phyloP scores from a whole-genome alignment of 2,888 invertebrate species.

The Caenorhabditis becei region DNA sequence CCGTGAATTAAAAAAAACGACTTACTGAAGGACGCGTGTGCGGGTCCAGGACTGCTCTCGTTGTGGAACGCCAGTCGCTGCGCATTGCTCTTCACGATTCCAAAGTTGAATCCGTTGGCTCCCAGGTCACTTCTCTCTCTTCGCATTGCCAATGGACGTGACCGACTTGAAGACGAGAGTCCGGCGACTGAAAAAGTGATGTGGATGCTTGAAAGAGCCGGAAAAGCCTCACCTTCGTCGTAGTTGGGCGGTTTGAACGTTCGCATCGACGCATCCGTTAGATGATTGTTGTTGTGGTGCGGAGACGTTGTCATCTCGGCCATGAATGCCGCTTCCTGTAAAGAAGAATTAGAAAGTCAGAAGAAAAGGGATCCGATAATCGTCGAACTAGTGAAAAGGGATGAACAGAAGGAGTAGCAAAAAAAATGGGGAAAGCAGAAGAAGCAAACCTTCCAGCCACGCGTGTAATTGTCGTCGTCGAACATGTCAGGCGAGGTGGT shows the following conservation, averaged over 20 bases:
- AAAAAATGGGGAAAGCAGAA: not conserved
- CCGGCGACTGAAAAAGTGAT: slow-evolving; percentile 23
- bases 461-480: slow-evolving; percentile 65
- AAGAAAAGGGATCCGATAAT: slow-evolving; percentile 42
- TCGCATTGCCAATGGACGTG: slow-evolving; percentile 70
- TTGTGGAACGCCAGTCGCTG: slow-evolving; percentile 66
- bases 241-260: slow-evolving; percentile 67
- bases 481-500: slow-evolving; percentile 50
- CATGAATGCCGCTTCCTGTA: slow-evolving; percentile 49
- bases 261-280: slow-evolving; percentile 59
- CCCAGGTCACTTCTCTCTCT: slow-evolving; percentile 72
- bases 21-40: slow-evolving; percentile 7
- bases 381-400: slow-evolving; percentile 41
- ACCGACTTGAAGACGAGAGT: slow-evolving; percentile 33
- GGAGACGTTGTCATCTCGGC: slow-evolving; percentile 33
- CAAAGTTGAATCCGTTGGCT: slow-evolving; percentile 46
- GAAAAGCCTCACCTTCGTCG: slow-evolving; percentile 49
- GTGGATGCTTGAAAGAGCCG: not conserved
- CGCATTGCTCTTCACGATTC: slow-evolving; percentile 51
- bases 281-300: slow-evolving; percentile 49
- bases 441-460: slow-evolving; percentile 62
- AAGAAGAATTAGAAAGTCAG: slow-evolving; percentile 20
- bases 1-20: no score
- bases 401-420: slow-evolving; percentile 17
- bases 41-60: slow-evolving; percentile 70